These are phyloP conservation scores for Lepidurus couesii DNA, from an alignment of 1,140 invertebrate species.

Conservation along the genomic window DNA sequence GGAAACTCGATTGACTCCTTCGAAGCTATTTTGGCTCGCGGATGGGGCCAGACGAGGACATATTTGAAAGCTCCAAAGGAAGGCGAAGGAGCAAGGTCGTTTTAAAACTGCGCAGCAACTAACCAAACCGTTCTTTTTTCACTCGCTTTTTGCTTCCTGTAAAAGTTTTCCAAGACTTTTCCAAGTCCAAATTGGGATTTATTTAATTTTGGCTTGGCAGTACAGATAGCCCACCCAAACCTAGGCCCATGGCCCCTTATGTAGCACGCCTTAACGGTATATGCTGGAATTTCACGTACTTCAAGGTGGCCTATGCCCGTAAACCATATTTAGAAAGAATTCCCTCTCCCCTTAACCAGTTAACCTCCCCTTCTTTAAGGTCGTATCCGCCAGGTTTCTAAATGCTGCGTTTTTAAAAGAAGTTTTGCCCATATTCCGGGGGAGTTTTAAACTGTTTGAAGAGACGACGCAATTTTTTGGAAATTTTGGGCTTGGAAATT, in stretches of 20 bases:
- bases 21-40: background rate
- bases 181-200: background rate
- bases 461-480: background rate
- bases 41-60: background rate
- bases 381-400: background rate
- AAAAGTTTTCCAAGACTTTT: background rate
- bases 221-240: background rate
- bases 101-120: slow-evolving; percentile 15
- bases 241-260: background rate
- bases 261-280: background rate
- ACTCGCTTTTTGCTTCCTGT: background rate
- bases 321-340: slow-evolving; percentile 2
- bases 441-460: background rate
- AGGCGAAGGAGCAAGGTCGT: slow-evolving; percentile 17
- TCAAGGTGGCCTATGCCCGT: background rate
- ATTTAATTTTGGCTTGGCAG: background rate
- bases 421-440: background rate
- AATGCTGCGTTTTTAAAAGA: background rate
- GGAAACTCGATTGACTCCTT: background rate
- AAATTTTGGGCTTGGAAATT: background rate
- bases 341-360: no score
- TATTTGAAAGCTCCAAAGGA: background rate
- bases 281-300: background rate
- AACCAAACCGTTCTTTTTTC: background rate
- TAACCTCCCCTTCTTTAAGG: no score